phyloP scores from a whole-genome alignment of 2,797 vertebrate genomes.

The Kryptopterus vitreolus region DNA sequence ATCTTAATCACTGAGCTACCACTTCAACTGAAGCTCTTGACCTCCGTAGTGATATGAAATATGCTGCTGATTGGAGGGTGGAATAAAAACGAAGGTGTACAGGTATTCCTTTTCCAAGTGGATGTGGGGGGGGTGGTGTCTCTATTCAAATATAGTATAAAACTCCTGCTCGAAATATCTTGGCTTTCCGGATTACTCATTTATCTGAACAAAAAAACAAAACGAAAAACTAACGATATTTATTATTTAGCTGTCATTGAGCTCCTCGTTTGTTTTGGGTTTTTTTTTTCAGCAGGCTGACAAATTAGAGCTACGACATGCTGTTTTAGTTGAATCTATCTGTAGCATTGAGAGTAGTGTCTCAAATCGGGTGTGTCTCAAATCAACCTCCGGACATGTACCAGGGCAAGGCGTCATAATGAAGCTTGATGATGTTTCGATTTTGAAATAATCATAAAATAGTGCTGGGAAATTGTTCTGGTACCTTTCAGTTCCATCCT shows the following conservation, averaged over 20 bases:
- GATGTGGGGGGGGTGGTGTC: neutral
- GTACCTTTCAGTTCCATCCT: neutral
- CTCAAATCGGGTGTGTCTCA: neutral
- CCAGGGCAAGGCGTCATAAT: neutral
- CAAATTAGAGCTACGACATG: conserved; percentile 7
- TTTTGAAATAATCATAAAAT: neutral
- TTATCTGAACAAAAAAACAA: neutral
- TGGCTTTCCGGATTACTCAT: neutral
- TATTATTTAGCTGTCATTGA: neutral
- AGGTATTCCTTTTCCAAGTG: neutral
- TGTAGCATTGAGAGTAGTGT: neutral
- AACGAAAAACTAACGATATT: neutral
- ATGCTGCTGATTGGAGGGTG: too few species aligned
- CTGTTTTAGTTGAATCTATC: neutral
- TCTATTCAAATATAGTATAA: neutral
- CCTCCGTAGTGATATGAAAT: neutral
- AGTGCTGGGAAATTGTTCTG: neutral
- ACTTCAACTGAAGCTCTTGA: neutral
- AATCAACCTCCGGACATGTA: neutral
- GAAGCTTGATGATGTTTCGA: too few species aligned
- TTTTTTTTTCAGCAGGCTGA: neutral
- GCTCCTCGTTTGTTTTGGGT: neutral
- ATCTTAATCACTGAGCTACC: too few species aligned
- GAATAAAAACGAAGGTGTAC: neutral
- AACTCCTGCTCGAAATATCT: neutral